These are phyloP conservation scores for Hypothenemus hampei DNA, from an alignment of 1,140 invertebrate genomes.

Conservation along the genomic window DNA sequence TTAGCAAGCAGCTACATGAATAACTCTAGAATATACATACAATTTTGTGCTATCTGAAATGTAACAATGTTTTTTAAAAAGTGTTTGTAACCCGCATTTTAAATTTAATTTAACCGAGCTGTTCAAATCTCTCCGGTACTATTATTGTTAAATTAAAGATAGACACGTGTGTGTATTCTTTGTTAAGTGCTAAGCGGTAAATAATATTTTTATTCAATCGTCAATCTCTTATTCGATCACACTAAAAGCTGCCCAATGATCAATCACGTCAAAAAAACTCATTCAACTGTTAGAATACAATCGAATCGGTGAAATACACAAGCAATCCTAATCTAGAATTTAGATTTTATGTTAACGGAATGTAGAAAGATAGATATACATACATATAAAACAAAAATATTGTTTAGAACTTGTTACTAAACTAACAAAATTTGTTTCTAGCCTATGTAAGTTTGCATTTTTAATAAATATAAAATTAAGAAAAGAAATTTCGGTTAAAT, in stretches of 20 bases:
- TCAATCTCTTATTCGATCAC: not conserved
- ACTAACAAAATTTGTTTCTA: no score
- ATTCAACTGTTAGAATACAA: not conserved
- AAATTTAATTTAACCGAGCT: slow-evolving; percentile 11
- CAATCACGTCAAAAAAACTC: not conserved
- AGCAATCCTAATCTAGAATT: no score
- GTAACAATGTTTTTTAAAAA: not conserved
- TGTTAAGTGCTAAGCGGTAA: not conserved
- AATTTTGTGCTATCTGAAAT: slow-evolving; percentile 13
- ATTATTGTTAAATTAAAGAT: slow-evolving; percentile 13
- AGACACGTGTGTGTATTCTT: not conserved
- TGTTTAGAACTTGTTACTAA: no score
- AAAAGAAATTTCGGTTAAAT: slow-evolving; percentile 23
- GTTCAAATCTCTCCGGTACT: not conserved
- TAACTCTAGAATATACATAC: slow-evolving; percentile 7
- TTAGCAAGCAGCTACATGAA: slow-evolving; percentile 12
- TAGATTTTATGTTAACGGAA: no score
- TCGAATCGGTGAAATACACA: not conserved
- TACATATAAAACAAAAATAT: no score
- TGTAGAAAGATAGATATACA: no score
- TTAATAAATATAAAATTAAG: not conserved
- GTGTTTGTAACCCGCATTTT: slow-evolving; percentile 17
- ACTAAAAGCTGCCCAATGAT: slow-evolving; percentile 1
- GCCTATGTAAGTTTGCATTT: slow-evolving; percentile 1
- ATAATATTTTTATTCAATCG: not conserved